Conservation (phyloP, 2,797 vertebrate genomes). For the Poeciliopsis infans region DNA sequence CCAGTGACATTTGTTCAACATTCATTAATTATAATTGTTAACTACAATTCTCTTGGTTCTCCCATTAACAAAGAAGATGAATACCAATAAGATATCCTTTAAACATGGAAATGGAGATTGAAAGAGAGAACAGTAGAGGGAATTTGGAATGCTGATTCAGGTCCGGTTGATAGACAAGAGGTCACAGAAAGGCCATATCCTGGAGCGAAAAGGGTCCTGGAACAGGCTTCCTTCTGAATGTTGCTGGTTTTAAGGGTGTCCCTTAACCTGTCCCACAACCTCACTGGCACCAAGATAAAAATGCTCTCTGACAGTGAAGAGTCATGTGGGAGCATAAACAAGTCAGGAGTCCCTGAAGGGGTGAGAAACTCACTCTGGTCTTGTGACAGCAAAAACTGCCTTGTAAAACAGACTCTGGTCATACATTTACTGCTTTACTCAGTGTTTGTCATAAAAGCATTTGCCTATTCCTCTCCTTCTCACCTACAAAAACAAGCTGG, state of each 20-base stretch:
- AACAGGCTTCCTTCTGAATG: constrained; percentile 50
- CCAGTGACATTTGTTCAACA: neutral
- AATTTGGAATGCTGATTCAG: constrained; percentile 69
- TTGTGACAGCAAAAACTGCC: constrained; percentile 24
- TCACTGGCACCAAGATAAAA: constrained; percentile 33
- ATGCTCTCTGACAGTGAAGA: constrained; percentile 30
- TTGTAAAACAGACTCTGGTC: neutral
- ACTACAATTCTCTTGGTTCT: constrained; percentile 24
- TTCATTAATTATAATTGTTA: constrained; percentile 21
- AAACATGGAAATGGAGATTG: constrained; percentile 10
- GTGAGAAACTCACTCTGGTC: constrained; percentile 19
- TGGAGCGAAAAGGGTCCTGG: constrained; percentile 53
- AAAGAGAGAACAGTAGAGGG: constrained; percentile 34
- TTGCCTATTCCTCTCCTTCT: neutral
- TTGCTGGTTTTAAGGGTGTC: constrained; percentile 38
- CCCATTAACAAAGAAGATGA: neutral
- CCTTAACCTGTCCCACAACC: constrained; percentile 70
- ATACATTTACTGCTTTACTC: neutral
- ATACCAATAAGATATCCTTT: neutral
- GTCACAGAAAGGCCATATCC: constrained; percentile 68
- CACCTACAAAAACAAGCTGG: neutral
- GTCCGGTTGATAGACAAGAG: constrained; percentile 54
- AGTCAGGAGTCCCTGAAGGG: constrained; percentile 11
- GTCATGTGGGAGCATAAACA: constrained; percentile 50
- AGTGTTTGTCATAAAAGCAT: neutral